phyloP scores from a whole-genome alignment of 2,113 vertebrate species.

The Trinectes maculatus region DNA sequence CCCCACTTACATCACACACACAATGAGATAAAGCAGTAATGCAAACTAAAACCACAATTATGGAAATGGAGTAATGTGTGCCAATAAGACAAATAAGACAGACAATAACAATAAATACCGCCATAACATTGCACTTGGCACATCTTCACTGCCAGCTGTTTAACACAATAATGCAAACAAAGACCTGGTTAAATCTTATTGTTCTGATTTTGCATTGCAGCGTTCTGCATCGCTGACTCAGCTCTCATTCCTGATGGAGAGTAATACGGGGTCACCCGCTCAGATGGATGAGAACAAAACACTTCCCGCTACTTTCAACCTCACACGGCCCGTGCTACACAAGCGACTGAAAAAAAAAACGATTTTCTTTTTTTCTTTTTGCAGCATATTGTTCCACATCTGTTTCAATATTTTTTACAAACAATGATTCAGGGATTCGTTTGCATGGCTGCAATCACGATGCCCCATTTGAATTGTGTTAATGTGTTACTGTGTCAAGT shows the following conservation, averaged over 20 bases:
- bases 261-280: conserved; percentile 17
- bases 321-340: conserved; percentile 5
- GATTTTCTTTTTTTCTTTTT: not conserved
- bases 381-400: conserved; percentile 2
- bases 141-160: conserved; percentile 38
- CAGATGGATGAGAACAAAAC: conserved; percentile 5
- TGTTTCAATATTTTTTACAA: conserved; percentile 22
- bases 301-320: conserved; percentile 11
- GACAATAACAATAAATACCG: conserved; percentile 28
- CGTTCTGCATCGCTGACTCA: conserved; percentile 13
- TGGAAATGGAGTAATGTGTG: conserved; percentile 37
- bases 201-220: conserved; percentile 14
- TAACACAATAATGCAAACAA: conserved; percentile 15
- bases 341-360: not conserved
- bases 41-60: conserved; percentile 29
- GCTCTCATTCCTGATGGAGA: not conserved
- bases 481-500: conserved; percentile 20
- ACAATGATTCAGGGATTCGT: not conserved
- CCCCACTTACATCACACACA: conserved; percentile 11
- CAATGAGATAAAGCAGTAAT: conserved; percentile 6
- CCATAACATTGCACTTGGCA: conserved; percentile 36
- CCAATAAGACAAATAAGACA: conserved; percentile 31
- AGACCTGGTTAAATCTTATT: conserved; percentile 13
- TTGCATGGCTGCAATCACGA: not conserved
- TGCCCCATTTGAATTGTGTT: conserved; percentile 10